Percentiles rank a stretch among this genome's conserved stretches.
Conservation (phyloP, 64 coral and sea anemone genomes). For the Orbicella faveolata region DNA sequence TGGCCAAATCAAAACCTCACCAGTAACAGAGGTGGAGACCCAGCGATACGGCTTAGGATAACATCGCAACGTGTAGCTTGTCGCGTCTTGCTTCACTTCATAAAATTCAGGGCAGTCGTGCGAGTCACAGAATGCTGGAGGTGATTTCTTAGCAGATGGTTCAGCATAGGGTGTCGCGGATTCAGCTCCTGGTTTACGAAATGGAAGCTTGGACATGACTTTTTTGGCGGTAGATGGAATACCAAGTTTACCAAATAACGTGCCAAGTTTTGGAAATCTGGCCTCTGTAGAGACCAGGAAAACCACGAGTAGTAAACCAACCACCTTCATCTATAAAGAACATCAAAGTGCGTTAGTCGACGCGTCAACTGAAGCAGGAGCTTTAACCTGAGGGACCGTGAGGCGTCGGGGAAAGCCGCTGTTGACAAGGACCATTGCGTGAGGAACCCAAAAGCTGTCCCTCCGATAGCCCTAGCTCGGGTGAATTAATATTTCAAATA, state of each 20-base stretch:
- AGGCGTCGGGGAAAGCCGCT: too few species aligned
- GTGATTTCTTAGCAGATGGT: not conserved
- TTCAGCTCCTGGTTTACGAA: not conserved
- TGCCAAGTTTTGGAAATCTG: not conserved
- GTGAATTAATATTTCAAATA: too few species aligned
- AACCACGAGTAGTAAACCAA: not conserved
- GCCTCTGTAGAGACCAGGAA: conserved; percentile 10
- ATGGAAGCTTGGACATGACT: not conserved
- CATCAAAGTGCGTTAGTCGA: not conserved
- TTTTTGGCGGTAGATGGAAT: not conserved
- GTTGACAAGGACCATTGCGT: too few species aligned
- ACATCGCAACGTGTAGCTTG: conserved; percentile 57
- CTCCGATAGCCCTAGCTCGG: too few species aligned
- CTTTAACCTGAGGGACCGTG: too few species aligned
- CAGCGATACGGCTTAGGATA: conserved; percentile 64
- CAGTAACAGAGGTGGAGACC: conserved; percentile 51
- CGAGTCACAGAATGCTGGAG: not conserved
- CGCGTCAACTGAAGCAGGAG: too few species aligned
- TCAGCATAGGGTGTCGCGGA: not conserved
- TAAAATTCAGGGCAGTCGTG: conserved; percentile 27
- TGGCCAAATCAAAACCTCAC: not conserved
- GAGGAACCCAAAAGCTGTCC: too few species aligned
- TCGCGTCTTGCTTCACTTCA: not conserved
- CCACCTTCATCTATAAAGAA: conserved; percentile 11
- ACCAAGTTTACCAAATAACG: not conserved